phyloP scores from a whole-genome alignment of 2,888 invertebrate species.

The Penaeus monodon region DNA sequence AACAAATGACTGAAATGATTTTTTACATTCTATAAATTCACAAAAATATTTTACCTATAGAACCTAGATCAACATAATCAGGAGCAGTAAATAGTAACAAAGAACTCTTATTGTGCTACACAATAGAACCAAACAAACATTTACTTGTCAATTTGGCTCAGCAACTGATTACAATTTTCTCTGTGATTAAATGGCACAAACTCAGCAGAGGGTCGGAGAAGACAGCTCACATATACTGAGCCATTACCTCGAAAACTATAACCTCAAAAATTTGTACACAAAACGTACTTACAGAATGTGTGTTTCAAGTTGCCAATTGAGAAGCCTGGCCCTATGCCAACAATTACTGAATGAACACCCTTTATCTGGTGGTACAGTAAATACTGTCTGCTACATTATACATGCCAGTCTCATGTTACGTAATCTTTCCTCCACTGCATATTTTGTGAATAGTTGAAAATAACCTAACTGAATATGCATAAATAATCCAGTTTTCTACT shows the following conservation, averaged over 20 bases:
- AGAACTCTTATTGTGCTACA: constrained; percentile 14
- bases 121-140: no score
- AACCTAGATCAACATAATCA: constrained; percentile 20
- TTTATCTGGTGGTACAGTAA: no score
- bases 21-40: constrained; percentile 39
- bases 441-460: no score
- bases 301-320: constrained; percentile 1
- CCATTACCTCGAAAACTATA: not conserved
- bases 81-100: constrained; percentile 32
- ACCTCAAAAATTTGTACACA: constrained; percentile 25
- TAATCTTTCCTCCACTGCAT: no score
- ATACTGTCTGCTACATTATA: no score
- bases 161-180: no score
- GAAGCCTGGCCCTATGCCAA: no score
- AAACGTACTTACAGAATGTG: not conserved
- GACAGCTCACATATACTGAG: not conserved
- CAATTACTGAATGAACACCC: no score
- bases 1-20: constrained; percentile 33
- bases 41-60: constrained; percentile 41
- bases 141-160: no score
- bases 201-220: not conserved
- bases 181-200: not conserved
- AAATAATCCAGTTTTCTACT: no score
- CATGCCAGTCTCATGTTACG: no score
- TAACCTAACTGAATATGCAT: no score